Evolutionary conservation across 92 coral and sea anemone species (phyloP).

Genomic region (Phenganax subtilis): DNA sequence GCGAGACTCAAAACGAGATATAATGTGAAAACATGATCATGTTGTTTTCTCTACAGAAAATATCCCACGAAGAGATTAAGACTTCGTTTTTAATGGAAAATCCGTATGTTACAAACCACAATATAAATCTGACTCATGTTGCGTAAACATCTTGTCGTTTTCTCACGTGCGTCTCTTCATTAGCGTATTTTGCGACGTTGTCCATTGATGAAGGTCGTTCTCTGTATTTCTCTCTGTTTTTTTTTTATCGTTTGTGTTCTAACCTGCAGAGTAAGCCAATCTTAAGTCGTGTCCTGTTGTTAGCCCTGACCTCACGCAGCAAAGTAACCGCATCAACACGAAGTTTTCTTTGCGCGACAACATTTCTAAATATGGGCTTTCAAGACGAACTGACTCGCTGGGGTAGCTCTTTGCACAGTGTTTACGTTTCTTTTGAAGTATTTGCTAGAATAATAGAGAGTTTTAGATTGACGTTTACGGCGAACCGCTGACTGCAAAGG

Average conservation of each 20-base stretch:
- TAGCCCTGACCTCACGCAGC: conserved; percentile 18
- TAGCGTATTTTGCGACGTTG: not conserved
- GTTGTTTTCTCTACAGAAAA: not conserved
- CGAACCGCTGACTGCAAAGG: too few relatives aligned
- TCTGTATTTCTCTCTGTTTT: not conserved
- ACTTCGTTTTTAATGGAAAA: conserved; percentile 19
- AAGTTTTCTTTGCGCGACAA: not conserved
- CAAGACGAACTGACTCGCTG: not conserved
- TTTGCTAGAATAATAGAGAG: too few relatives aligned
- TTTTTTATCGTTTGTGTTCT: not conserved
- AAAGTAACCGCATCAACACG: not conserved
- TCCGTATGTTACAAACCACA: conserved; percentile 26
- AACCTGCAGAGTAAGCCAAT: conserved; percentile 38
- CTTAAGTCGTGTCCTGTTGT: conserved; percentile 22
- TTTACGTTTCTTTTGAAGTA: too few relatives aligned
- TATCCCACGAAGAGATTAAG: conserved; percentile 5
- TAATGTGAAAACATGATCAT: not conserved
- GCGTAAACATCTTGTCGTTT: conserved; percentile 3
- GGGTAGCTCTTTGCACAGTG: conserved; percentile 3
- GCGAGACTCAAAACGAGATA: not conserved
- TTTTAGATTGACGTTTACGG: too few relatives aligned
- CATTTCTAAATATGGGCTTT: conserved; percentile 36
- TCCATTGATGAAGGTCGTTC: not conserved
- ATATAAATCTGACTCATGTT: conserved; percentile 9
- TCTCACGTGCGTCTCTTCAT: not conserved